These are phyloP conservation scores for Plestiodon gilberti DNA, from an alignment of 2,113 vertebrate species.

Conservation along the genomic window DNA sequence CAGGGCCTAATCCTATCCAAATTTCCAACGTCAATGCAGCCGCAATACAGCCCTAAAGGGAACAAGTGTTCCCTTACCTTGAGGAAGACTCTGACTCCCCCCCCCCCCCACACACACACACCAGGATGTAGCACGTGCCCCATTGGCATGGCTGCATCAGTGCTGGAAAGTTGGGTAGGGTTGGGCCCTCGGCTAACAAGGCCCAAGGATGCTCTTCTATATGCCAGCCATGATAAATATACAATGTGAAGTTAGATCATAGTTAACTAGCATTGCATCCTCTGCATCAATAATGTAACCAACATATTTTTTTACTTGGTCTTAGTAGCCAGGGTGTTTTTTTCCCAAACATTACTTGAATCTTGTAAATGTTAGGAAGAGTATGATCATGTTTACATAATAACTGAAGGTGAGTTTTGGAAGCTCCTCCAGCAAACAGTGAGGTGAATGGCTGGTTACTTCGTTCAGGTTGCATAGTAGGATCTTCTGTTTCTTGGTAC, in stretches of 20 bases:
- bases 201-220: background rate
- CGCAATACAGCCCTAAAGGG: too few species aligned
- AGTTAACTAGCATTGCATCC: background rate
- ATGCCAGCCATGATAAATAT: slow-evolving; percentile 35
- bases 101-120: too few species aligned
- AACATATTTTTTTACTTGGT: slow-evolving; percentile 41
- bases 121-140: too few species aligned
- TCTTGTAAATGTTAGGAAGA: slow-evolving; percentile 56
- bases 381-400: slow-evolving; percentile 70
- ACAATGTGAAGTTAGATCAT: background rate
- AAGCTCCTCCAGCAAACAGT: background rate
- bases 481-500: slow-evolving; percentile 37
- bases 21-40: too few species aligned
- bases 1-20: too few species aligned
- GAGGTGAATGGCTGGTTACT: background rate
- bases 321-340: slow-evolving; percentile 49
- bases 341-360: slow-evolving; percentile 76
- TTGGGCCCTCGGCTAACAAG: too few species aligned
- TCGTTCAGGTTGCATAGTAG: slow-evolving; percentile 26
- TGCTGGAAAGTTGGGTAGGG: too few species aligned
- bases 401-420: background rate
- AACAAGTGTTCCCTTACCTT: too few species aligned
- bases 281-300: slow-evolving; percentile 21
- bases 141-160: too few species aligned
- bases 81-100: too few species aligned